Evolutionary conservation across 92 coral and sea anemone genomes (phyloP).

Genomic region (Parazoanthus darwini): DNA sequence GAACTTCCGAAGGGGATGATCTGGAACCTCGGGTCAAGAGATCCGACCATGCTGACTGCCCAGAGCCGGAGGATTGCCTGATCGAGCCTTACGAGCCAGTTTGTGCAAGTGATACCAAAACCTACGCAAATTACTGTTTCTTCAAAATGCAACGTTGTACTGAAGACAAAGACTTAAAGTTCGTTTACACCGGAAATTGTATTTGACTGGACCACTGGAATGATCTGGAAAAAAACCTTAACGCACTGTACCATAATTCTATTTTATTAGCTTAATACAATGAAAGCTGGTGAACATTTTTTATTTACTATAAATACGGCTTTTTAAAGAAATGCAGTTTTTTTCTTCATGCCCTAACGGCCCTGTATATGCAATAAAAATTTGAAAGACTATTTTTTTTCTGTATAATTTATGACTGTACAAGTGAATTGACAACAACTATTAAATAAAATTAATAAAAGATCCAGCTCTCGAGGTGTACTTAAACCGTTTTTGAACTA

Average conservation of each 20-base stretch:
- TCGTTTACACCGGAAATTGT: conserved; percentile 12
- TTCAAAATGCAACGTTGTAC: conserved; percentile 26
- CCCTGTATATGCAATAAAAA: too few species aligned
- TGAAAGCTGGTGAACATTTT: not conserved
- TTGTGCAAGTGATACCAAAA: conserved; percentile 4
- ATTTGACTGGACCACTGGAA: not conserved
- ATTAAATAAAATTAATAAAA: too few species aligned
- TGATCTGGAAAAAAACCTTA: too few species aligned
- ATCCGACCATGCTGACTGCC: not conserved
- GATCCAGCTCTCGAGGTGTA: not conserved
- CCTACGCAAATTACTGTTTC: conserved; percentile 23
- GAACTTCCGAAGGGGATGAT: not conserved
- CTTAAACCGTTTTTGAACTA: not conserved
- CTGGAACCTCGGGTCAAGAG: not conserved
- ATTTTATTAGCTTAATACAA: not conserved
- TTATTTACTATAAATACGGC: too few species aligned
- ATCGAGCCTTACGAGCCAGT: not conserved
- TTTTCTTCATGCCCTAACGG: too few species aligned
- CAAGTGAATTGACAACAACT: too few species aligned
- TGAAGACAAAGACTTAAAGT: not conserved
- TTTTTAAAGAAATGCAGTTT: too few species aligned
- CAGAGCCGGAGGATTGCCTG: conserved; percentile 7
- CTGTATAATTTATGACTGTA: too few species aligned
- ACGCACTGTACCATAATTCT: too few species aligned
- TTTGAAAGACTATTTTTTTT: too few species aligned